Base-by-base conservation (phyloP, 2,113 vertebrate species). In the Salminus brasiliensis region DNA sequence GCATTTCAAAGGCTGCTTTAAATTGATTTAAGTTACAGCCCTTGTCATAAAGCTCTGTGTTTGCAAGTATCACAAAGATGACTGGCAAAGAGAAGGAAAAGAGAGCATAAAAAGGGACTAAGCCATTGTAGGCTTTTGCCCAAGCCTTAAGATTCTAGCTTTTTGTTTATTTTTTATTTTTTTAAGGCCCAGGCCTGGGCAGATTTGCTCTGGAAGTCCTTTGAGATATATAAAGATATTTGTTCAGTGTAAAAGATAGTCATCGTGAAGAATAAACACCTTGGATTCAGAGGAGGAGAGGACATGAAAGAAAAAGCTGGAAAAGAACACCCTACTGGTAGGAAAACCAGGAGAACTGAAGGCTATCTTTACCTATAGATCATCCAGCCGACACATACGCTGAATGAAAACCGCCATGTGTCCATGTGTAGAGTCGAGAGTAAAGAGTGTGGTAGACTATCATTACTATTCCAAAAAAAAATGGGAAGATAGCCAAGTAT, bases 1-100 rank as follows among this genome's bases (percentile, higher is more conserved):
- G 90, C 85, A 89, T 91, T 93, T 92, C 88, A 91, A 94, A 93
- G 91, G 88, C 89, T 84, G 90, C 88, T 91, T 91, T 91, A 93
- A 92, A 93, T 91, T 93, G 90, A 93, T 93, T 93, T 90, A 90
- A 93, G 92, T 93, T 92, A 84, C 89, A 91, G 76, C 88, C 85
- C 89, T 90, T 90, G 90, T 93, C 88, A 92, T 88, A 88, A 91
- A 89, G 88, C 90, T 83, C 83, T 86, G 88, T 90, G 88, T 91
- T 93, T 91, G 88, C 91, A 91, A 93, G 88, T 88, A 92, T 86
- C 87, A 91, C 89, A 92, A 89, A 92, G 85, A 91, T 90, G 90
- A 89, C 86, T 88, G 86, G 84, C 52, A 80, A 87, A 82, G 47
- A 82, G 79, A 67, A 77, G 71, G 21, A 78, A 78, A 76, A 67